Percentiles rank a stretch among this genome's conserved stretches.
These are phyloP conservation scores for Fulmarus glacialis DNA, from an alignment of 2,113 vertebrate genomes.

Conservation along the genomic window DNA sequence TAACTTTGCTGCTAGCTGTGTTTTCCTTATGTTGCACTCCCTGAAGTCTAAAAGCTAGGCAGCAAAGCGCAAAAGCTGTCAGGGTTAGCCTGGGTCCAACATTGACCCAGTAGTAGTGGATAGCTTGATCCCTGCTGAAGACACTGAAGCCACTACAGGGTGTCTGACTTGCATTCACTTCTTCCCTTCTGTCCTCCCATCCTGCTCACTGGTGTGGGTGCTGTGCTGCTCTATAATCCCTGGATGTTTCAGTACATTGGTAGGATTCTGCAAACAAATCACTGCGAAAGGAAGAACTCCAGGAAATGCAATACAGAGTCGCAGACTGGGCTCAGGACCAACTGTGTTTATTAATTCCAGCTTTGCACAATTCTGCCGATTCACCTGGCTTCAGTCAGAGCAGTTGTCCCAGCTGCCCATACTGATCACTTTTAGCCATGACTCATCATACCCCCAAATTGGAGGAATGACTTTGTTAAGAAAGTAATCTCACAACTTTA, in stretches of 20 bases:
- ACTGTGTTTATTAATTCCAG: background rate
- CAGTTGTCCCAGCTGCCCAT: background rate
- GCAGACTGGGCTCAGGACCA: background rate
- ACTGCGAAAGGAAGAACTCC: background rate
- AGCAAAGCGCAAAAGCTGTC: background rate
- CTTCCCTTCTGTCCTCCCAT: background rate
- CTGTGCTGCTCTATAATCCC: background rate
- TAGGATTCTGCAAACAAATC: background rate
- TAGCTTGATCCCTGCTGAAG: background rate
- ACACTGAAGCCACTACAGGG: background rate
- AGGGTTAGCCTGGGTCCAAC: background rate
- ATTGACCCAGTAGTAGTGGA: background rate
- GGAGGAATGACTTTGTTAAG: background rate
- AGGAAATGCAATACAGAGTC: background rate
- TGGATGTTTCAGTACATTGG: background rate
- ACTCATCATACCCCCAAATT: background rate
- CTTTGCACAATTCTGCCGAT: background rate
- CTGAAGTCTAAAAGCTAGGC: background rate
- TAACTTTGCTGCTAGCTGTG: background rate
- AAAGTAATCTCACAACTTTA: background rate
- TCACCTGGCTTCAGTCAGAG: background rate
- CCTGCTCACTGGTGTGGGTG: background rate
- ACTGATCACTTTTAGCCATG: background rate
- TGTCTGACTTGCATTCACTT: background rate
- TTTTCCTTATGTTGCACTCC: background rate